Evolutionary conservation across 2,888 invertebrate genomes (phyloP), one percentile per base, ranked within the genome.

Genomic region (Luffia ferchaultella): DNA sequence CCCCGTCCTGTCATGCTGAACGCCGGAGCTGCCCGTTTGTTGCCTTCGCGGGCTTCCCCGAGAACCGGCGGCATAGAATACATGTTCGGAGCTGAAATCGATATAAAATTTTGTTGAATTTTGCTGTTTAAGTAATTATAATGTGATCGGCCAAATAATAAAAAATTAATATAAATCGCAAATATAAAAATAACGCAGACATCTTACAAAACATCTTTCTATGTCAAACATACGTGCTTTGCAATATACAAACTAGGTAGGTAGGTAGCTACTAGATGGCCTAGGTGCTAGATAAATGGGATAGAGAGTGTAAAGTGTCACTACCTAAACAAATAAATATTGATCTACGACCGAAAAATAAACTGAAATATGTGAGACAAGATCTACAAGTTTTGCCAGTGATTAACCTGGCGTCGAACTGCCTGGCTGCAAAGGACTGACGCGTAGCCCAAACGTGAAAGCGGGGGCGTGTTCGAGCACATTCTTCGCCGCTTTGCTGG

Each of bases 1-100:
- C 91, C 92, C 55, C 96, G 87, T 5, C 96, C 93, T 5, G 93
- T 89, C 60, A 97, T 92, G 50, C 96, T 93, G 72, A 91, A 97
- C 7, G 95, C 90, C 1, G 97, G 97, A 1, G 96, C 90, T 45
- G 92, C 90, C 68, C 88, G 72, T 72, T 87, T 67, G 70, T 84
- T 61, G 62, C 86, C 83, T 54, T 84, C 83, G 52, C 77, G 76
- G 17, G 83, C 79, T 60, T 67, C 90, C 71, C 68, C 90, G 63
- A 95, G 86, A 50, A 90, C 90, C 49, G 93, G 89, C 54, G 93
- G 93, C 73, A 95, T 92, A 64, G 90, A 92, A 83, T 96, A 96
- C 56, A 93, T 90, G 76, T 96, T 96, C 51, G 95, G 95, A 64
- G 93, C 95, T 95, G 82, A 47, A 82, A 77, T 53, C n/a, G n/a